Percentiles rank a stretch among this genome's conserved stretches.
Conservation (phyloP, 2,113 vertebrate species). For the Geothlypis trichas region DNA sequence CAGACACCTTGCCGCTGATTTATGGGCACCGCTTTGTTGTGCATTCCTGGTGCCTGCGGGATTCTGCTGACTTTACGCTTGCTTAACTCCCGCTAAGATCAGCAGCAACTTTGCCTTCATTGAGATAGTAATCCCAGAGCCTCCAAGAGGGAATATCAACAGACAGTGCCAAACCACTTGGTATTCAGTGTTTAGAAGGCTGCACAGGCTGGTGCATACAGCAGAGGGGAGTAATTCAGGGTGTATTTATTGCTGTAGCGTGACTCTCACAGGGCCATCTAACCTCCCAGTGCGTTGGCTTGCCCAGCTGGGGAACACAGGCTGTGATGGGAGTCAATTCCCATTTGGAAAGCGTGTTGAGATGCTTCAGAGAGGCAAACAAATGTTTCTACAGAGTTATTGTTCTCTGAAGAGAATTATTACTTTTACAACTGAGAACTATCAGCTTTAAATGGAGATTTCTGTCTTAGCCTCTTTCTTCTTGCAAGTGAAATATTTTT, state of each 20-base stretch:
- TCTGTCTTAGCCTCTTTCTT: conserved; percentile 28
- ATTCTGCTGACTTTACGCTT: conserved; percentile 48
- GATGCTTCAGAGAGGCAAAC: conserved; percentile 6
- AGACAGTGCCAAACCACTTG: conserved; percentile 39
- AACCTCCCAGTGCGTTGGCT: not conserved
- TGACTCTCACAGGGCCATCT: not conserved
- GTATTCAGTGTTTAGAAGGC: conserved; percentile 20
- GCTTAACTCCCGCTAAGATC: conserved; percentile 43
- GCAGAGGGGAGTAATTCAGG: conserved; percentile 15
- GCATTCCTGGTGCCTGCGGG: not conserved
- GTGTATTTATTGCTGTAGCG: conserved; percentile 16
- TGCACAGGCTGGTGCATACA: not conserved
- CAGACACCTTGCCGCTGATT: conserved; percentile 29
- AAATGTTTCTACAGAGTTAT: not conserved
- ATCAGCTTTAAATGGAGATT: not conserved
- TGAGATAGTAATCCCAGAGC: conserved; percentile 25
- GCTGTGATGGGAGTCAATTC: not conserved
- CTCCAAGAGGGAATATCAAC: conserved; percentile 30
- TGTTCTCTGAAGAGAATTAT: conserved; percentile 33
- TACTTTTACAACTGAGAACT: conserved; percentile 7
- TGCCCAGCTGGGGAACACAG: conserved; percentile 1
- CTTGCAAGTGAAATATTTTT: not conserved
- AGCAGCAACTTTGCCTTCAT: conserved; percentile 33
- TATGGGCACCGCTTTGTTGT: not conserved
- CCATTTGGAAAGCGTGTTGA: conserved; percentile 3